phyloP scores from a whole-genome alignment of 1,140 invertebrate species.

The Pollicipes pollicipes region DNA sequence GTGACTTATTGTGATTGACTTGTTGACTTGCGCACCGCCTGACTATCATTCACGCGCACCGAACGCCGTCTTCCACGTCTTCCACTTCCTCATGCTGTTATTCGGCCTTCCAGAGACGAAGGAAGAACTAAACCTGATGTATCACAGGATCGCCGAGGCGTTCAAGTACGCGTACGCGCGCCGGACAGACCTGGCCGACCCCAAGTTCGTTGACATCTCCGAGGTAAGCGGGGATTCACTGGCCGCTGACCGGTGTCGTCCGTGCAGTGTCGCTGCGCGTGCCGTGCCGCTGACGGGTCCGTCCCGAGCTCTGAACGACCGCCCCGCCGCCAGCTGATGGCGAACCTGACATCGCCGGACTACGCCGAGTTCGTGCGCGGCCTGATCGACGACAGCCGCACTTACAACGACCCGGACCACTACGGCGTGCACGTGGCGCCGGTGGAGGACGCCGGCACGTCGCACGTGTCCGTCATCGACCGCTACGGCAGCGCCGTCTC shows the following conservation, averaged over 20 bases:
- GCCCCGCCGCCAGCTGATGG: conserved; percentile 31
- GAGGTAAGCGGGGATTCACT: conserved; percentile 18
- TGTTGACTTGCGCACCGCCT: no score
- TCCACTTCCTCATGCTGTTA: no score
- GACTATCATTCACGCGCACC: no score
- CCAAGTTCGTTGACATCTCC: conserved; percentile 43
- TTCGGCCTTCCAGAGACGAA: conserved; percentile 60
- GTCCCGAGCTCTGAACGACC: background rate
- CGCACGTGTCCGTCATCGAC: conserved; percentile 71
- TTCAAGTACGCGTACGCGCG: conserved; percentile 79
- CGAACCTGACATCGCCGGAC: conserved; percentile 42
- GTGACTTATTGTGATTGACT: no score
- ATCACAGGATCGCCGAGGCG: conserved; percentile 54
- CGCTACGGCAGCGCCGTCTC: conserved; percentile 80
- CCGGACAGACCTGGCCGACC: conserved; percentile 66
- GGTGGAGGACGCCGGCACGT: conserved; percentile 62
- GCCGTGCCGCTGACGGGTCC: background rate
- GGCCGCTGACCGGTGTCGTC: background rate
- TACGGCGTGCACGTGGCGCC: conserved; percentile 43
- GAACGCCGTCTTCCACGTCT: no score
- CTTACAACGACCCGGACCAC: conserved; percentile 41
- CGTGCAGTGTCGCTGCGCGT: background rate
- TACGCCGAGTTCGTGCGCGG: conserved; percentile 41
- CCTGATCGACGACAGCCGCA: conserved; percentile 47
- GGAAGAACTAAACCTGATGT: conserved; percentile 23